Base-by-base conservation (phyloP, 2,797 vertebrate species). In the Acipenser transmontanus region DNA sequence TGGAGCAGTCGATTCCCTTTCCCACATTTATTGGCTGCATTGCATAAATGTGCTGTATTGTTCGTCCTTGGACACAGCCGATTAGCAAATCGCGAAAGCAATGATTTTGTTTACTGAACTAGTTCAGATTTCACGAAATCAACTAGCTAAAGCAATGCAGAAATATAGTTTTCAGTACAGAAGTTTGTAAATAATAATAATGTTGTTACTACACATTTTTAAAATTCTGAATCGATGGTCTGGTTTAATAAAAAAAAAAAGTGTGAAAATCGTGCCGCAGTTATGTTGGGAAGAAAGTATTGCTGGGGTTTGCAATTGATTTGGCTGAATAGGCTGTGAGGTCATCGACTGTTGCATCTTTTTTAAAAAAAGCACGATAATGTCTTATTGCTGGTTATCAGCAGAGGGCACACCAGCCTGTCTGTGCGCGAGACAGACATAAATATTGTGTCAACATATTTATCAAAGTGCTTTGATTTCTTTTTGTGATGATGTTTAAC, bases 401-500 rank as follows among this genome's bases (percentile, higher is more conserved):
- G 60, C 65, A 67, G 69, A 67, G 61, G 69, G 69, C 64, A 62
- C 10, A 66, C n/a, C 52, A 7, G 48, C 34, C 47, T 49, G 14
- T 47, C 63, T 52, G 54, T 59, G 51, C 48, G 54, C 13, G 7
- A 8, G 17, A 34, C 34, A 34, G 34, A 17, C 17, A 17, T 4
- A 7, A 49, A 8, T 52, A 59, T 54, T 57, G 61, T 64, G 69
- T 66, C 66, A 54, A 67, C 34, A 70, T 34, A 34, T 61, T 69
- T 70, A 73, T 72, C 76, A 52, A 10, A 59, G 61, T 8, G 63
- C 75, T 79, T 81, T 77, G 79, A 75, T 81, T 76, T 67, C 52
- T 71, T 62, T n/a, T 6, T 8, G 34, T 34, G 14, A 49, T 3
- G 17, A 51, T 47, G 52, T 61, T 34, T 13, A 7, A 54, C 62